Evolutionary conservation across 2,888 invertebrate genomes (phyloP).

Genomic region (Drosophila infuscata): DNA sequence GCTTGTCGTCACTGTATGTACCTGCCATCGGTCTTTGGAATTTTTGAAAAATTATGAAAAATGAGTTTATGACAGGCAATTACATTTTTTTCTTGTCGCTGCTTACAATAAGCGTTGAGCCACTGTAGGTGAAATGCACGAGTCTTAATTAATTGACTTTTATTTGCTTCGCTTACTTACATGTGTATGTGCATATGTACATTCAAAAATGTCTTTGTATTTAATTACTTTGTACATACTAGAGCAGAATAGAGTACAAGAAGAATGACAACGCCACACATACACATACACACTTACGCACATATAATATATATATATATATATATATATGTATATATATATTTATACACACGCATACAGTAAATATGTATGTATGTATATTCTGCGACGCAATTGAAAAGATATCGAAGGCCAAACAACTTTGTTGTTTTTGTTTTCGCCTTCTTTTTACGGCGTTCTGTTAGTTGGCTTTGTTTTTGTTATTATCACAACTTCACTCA

Average conservation of each 20-base stretch:
- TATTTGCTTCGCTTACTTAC: conserved; percentile 26
- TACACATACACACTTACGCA: conserved; percentile 16
- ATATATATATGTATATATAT: background rate
- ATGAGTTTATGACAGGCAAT: no score
- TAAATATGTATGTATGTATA: conserved; percentile 51
- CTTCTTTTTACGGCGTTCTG: conserved; percentile 51
- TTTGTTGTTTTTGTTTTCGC: conserved; percentile 65
- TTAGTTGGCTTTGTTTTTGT: conserved; percentile 65
- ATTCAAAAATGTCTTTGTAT: conserved; percentile 20
- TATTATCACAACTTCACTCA: conserved; percentile 72
- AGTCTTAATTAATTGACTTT: conserved; percentile 29
- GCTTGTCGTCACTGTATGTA: no score
- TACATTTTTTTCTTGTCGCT: no score
- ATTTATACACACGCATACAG: conserved; percentile 4
- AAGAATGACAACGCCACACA: conserved; percentile 27
- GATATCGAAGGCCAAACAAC: conserved; percentile 81
- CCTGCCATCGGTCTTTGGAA: no score
- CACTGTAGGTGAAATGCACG: conserved; percentile 1
- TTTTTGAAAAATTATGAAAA: no score
- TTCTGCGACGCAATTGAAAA: conserved; percentile 80
- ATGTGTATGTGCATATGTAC: background rate
- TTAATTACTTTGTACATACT: conserved; percentile 38
- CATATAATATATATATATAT: background rate
- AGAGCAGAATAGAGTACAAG: conserved; percentile 37
- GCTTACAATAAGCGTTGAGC: no score